Base-by-base conservation (phyloP, 2,797 vertebrate genomes). In the Diceros bicornis region DNA sequence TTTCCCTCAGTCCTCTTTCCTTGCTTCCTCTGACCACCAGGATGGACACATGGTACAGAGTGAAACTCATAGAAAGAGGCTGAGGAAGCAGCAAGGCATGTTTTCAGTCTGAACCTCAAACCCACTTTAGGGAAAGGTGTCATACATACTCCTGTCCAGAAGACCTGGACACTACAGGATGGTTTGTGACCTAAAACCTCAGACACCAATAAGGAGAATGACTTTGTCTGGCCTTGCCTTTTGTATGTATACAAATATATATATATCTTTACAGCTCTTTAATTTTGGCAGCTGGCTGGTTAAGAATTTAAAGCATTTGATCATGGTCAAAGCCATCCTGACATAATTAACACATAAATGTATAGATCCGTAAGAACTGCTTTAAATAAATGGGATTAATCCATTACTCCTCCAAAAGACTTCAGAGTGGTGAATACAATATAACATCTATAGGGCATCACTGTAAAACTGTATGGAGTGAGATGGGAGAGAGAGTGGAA, bases 321-420 rank as follows among this genome's bases (percentile, higher is more conserved):
- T 78, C 18, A 52, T 41, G 34, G 44, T 83, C 87, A 89, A 95
- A 74, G 91, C 77, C 47, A 74, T 89, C 81, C 81, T 72, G 71
- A 85, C 18, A 37, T 74, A 59, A 89, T 74, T 68, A 91, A 74
- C 59, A 91, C 6, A 92, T 21, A 77, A 94, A 89, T 69, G 68
- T 25, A 94, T 2, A 89, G 41, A 84, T 68, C 44, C 93, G 64
- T 37, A 91, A 89, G 87, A 89, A 83, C 1, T 86, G 23, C 62
- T 91, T 84, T 87, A 17, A 87, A 61, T 89, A 93, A 94, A 61
- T 68, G 34, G 18, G 17, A 87, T 94, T 87, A 83, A 59, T 81
- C 23, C 32, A 81, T 55, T 32, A 75, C 6, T 32, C 0, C 2
- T 41, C 41, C 71, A 55, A 83, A 94, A 93, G 83, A 91, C 25